phyloP scores from a whole-genome alignment of 2,888 invertebrate species.

The Hoplodrina blanda region DNA sequence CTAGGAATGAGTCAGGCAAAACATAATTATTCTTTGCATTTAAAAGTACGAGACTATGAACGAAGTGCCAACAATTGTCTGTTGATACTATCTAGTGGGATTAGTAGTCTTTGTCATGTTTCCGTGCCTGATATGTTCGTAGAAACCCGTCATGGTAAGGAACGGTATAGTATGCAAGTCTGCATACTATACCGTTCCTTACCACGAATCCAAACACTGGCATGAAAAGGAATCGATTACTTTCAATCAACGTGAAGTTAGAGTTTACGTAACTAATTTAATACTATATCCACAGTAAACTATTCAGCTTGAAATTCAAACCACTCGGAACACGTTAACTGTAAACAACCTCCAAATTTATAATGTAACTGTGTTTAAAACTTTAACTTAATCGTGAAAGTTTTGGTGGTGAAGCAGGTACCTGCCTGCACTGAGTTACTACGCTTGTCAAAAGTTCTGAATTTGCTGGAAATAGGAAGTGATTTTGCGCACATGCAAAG shows the following conservation, averaged over 20 bases:
- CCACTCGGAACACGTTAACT: conserved; percentile 11
- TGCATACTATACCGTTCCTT: background rate
- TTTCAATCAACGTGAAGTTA: background rate
- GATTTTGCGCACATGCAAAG: background rate
- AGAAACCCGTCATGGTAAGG: too few relatives aligned
- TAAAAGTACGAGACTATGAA: too few relatives aligned
- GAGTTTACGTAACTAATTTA: conserved; percentile 5
- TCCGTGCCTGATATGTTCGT: too few relatives aligned
- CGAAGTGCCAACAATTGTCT: too few relatives aligned
- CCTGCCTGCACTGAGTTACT: background rate
- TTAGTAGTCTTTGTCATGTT: too few relatives aligned
- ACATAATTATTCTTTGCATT: too few relatives aligned
- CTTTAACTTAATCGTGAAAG: conserved; percentile 5
- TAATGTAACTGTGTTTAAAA: conserved; percentile 4
- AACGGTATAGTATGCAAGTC: too few relatives aligned
- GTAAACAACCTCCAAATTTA: background rate
- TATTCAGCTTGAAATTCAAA: conserved; percentile 3
- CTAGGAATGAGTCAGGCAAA: too few relatives aligned
- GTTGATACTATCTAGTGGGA: too few relatives aligned
- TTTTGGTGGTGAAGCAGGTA: background rate
- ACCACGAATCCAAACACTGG: background rate
- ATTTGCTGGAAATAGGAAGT: background rate
- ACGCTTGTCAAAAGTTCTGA: background rate
- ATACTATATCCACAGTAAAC: background rate
- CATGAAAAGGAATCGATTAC: background rate